Conservation (phyloP, 2,113 vertebrate genomes). For the Galemys pyrenaicus region DNA sequence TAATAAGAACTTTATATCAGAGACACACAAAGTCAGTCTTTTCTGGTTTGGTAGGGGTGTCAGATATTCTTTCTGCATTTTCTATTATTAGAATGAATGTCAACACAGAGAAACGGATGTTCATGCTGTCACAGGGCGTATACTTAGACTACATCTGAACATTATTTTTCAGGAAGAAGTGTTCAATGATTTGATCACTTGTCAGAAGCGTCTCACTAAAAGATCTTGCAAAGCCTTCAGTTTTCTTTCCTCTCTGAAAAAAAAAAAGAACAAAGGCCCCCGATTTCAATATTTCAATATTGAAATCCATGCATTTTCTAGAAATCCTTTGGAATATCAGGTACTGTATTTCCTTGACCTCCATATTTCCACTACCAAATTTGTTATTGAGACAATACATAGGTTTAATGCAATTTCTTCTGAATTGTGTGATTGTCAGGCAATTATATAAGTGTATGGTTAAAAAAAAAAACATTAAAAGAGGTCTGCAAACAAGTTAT, state of each 20-base stretch:
- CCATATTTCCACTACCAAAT: neutral
- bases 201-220: constrained; percentile 86
- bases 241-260: constrained; percentile 82
- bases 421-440: neutral
- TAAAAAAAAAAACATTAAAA: neutral
- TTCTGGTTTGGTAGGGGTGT: constrained; percentile 56
- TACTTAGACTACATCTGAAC: constrained; percentile 85
- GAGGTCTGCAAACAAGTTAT: neutral
- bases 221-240: constrained; percentile 83
- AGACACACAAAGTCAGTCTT: constrained; percentile 77
- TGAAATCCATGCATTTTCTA: constrained; percentile 70
- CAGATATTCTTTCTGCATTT: constrained; percentile 80
- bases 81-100: constrained; percentile 87
- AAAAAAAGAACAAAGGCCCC: constrained; percentile 84
- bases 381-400: neutral
- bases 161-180: constrained; percentile 85
- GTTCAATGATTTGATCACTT: constrained; percentile 88
- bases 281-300: constrained; percentile 62
- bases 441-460: neutral
- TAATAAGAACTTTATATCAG: constrained; percentile 66
- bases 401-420: constrained; percentile 23
- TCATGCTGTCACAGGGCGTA: constrained; percentile 82
- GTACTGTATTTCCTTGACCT: constrained; percentile 20
- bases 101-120: constrained; percentile 85
- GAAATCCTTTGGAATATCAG: constrained; percentile 69